phyloP scores from a whole-genome alignment of 2,888 invertebrate species.

The Apeira syringaria region DNA sequence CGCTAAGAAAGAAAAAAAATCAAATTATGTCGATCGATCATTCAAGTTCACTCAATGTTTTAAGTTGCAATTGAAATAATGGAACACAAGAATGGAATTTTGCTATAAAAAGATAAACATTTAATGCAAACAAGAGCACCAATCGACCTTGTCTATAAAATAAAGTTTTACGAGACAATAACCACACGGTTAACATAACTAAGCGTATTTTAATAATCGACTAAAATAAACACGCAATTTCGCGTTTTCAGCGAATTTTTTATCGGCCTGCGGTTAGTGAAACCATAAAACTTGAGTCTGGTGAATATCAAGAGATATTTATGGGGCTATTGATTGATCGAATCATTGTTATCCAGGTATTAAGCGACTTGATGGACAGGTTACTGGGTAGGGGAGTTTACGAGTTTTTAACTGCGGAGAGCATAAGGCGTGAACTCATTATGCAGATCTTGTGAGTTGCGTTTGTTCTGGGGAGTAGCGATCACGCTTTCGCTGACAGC shows the following conservation, averaged over 20 bases:
- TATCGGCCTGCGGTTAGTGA: constrained; percentile 55
- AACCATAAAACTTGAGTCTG: constrained; percentile 67
- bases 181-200: constrained; percentile 15
- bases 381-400: constrained; percentile 38
- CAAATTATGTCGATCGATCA: too few relatives aligned
- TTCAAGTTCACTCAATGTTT: too few relatives aligned
- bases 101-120: too few relatives aligned
- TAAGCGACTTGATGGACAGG: constrained; percentile 24
- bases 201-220: constrained; percentile 29
- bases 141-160: constrained; percentile 8
- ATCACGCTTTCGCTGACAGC: constrained; percentile 44
- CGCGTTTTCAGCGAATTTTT: constrained; percentile 56
- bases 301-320: constrained; percentile 67
- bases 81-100: too few relatives aligned
- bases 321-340: constrained; percentile 67
- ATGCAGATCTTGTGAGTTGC: constrained; percentile 50
- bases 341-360: constrained; percentile 58
- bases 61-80: too few relatives aligned
- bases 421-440: constrained; percentile 62
- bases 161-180: constrained; percentile 13
- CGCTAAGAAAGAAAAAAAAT: too few relatives aligned
- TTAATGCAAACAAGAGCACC: too few relatives aligned
- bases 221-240: constrained; percentile 45
- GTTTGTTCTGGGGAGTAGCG: constrained; percentile 57
- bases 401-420: constrained; percentile 62